A percentile compares a stretch with the other conserved stretches of the same genome.
Conservation (phyloP, 2,113 vertebrate genomes). For the Stigmatopora argus region DNA sequence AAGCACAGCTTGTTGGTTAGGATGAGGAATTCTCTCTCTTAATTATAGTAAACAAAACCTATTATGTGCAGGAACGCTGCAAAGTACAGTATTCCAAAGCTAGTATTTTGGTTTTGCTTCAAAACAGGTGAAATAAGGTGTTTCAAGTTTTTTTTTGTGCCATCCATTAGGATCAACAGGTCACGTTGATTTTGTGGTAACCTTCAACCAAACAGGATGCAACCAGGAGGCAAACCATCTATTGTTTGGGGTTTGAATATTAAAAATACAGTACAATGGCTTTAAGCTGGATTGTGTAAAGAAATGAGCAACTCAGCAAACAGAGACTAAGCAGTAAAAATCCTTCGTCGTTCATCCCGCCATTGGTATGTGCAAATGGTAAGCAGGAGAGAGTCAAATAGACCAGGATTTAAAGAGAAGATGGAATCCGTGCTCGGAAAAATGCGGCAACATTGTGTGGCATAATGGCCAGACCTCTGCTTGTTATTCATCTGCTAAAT, state of each 20-base stretch:
- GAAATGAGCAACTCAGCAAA: constrained; percentile 52
- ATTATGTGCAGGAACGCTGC: no score
- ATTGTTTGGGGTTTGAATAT: constrained; percentile 36
- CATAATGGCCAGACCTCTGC: constrained; percentile 13
- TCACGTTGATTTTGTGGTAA: not conserved
- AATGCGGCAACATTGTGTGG: not conserved
- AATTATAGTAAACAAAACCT: no score
- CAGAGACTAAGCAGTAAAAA: constrained; percentile 47
- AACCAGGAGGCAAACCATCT: constrained; percentile 13
- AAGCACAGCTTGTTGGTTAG: not conserved
- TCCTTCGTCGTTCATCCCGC: constrained; percentile 42
- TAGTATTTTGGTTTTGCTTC: not conserved
- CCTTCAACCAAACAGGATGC: constrained; percentile 10
- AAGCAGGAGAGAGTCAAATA: constrained; percentile 18
- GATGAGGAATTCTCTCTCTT: not conserved
- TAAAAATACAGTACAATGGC: constrained; percentile 32
- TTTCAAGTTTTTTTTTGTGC: not conserved
- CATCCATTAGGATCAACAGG: not conserved
- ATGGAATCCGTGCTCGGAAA: constrained; percentile 14
- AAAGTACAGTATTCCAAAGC: no score
- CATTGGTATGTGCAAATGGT: constrained; percentile 56
- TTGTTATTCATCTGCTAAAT: constrained; percentile 3
- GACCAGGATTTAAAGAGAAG: constrained; percentile 24
- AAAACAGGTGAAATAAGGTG: not conserved
- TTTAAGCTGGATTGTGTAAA: constrained; percentile 57